Base-by-base conservation (phyloP, 2,797 vertebrate genomes). In the Ciconia nigra region DNA sequence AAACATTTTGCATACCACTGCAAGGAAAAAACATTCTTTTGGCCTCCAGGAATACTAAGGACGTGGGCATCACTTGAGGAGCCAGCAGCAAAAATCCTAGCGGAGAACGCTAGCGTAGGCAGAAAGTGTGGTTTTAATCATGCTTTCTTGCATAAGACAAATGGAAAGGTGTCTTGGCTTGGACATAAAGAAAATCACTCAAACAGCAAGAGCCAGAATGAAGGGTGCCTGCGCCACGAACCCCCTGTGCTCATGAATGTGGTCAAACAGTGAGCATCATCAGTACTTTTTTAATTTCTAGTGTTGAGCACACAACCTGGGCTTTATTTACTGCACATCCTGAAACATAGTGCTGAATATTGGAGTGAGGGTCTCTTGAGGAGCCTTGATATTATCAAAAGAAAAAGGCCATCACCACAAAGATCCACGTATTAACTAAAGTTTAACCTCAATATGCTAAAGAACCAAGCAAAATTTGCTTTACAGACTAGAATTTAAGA, bases 361-460 rank as follows among this genome's bases (percentile, higher is more conserved):
- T 3, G 37, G 55, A 44, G 39, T 52, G n/a, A 80, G 14, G 21
- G 69, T 77, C 84, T 85, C 91, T n/a, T 57, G 67, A 77, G 84
- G 10, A 74, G 9, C 24, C 35, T 31, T 59, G 25, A 28, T 65
- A 87, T 46, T 35, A 96, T 54, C 69, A 79, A 83, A 91, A 87
- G 84, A 77, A 90, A 90, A 76, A 89, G 58, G 61, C 49, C 66
- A 59, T 47, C 77, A 72, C 24, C 33, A 49, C 47, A 37, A 67
- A 83, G 28, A 89, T 29, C n/a, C 44, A 24, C 5, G 2, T 26
- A 59, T 71, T 94, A 96, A 93, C 33, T 81, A 4, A 89, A 93
- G 87, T 76, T 96, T 95, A 94, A 86, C 89, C 91, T 91, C 89
- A 74, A 44, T 67, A 80, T 70, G 41, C 87, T 81, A 74, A 61